A percentile compares a stretch with the other conserved stretches of the same genome.
Evolutionary conservation across 2,113 vertebrate species (phyloP).

Genomic region (Trematomus loennbergii): DNA sequence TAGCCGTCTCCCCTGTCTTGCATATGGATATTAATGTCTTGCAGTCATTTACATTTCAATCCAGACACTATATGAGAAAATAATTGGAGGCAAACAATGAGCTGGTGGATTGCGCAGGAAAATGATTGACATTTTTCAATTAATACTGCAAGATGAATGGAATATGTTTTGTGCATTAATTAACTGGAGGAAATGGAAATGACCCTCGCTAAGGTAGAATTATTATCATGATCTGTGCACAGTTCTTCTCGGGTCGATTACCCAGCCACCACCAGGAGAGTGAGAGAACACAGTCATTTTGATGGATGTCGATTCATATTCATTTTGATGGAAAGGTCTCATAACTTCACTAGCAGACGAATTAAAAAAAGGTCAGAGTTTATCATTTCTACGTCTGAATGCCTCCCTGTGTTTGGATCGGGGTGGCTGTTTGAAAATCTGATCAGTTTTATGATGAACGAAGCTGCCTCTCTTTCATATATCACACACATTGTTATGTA

Average conservation of each 20-base stretch:
- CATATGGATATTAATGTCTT: slow-evolving; percentile 54
- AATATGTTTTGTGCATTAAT: slow-evolving; percentile 68
- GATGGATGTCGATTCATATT: slow-evolving; percentile 60
- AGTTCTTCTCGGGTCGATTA: slow-evolving; percentile 33
- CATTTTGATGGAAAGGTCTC: slow-evolving; percentile 51
- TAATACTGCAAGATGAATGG: slow-evolving; percentile 58
- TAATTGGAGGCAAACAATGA: slow-evolving; percentile 42
- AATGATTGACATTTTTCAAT: slow-evolving; percentile 76
- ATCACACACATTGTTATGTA: background rate
- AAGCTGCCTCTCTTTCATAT: slow-evolving; percentile 15
- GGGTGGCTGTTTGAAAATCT: slow-evolving; percentile 47
- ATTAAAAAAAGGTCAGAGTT: slow-evolving; percentile 65
- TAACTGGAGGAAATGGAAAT: slow-evolving; percentile 66
- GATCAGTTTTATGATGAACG: slow-evolving; percentile 32
- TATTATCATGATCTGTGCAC: slow-evolving; percentile 32
- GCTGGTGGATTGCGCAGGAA: slow-evolving; percentile 45
- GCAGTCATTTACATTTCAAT: slow-evolving; percentile 69
- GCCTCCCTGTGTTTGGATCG: slow-evolving; percentile 34
- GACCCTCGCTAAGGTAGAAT: slow-evolving; percentile 47
- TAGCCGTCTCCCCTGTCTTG: slow-evolving; percentile 13
- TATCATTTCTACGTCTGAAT: slow-evolving; percentile 25
- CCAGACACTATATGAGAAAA: slow-evolving; percentile 46
- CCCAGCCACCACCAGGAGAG: slow-evolving; percentile 11
- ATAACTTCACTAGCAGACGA: slow-evolving; percentile 47
- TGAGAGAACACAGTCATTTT: slow-evolving; percentile 23